These are phyloP conservation scores for Rhopalosiphum nymphaeae DNA, from an alignment of 2,888 invertebrate genomes.

Conservation along the genomic window DNA sequence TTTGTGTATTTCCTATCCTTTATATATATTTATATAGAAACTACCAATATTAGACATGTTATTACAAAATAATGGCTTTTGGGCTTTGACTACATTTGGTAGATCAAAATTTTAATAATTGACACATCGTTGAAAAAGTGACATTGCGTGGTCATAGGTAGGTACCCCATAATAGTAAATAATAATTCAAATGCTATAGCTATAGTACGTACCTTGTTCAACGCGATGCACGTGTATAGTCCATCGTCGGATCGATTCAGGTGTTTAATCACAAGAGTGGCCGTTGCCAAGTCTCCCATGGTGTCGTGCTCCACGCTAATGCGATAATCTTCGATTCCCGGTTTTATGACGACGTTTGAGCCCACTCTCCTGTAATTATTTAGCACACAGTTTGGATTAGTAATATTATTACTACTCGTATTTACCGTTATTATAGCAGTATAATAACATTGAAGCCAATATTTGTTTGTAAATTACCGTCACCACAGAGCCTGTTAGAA, in stretches of 20 bases:
- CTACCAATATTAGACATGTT: neutral
- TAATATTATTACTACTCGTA: neutral
- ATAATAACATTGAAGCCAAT: no score
- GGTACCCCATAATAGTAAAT: neutral
- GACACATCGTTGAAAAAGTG: neutral
- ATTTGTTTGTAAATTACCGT: no score
- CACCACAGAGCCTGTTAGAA: no score
- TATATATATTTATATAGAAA: neutral
- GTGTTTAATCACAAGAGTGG: constrained; percentile 78
- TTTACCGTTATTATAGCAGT: constrained; percentile 9
- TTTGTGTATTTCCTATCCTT: neutral
- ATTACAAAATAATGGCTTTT: neutral
- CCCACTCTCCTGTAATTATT: constrained; percentile 55
- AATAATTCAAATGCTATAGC: neutral
- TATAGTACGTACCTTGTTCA: constrained; percentile 74
- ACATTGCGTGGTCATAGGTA: neutral
- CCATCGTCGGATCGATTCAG: constrained; percentile 84
- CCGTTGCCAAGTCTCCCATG: constrained; percentile 73
- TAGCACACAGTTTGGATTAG: neutral
- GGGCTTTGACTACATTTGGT: neutral
- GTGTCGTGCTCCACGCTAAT: constrained; percentile 55
- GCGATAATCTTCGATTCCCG: constrained; percentile 55
- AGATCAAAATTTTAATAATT: constrained; percentile 23
- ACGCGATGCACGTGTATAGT: constrained; percentile 87
- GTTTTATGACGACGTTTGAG: constrained; percentile 55